These are phyloP conservation scores for Cyclura pinguis DNA, from an alignment of 2,797 vertebrate genomes.

Conservation along the genomic window DNA sequence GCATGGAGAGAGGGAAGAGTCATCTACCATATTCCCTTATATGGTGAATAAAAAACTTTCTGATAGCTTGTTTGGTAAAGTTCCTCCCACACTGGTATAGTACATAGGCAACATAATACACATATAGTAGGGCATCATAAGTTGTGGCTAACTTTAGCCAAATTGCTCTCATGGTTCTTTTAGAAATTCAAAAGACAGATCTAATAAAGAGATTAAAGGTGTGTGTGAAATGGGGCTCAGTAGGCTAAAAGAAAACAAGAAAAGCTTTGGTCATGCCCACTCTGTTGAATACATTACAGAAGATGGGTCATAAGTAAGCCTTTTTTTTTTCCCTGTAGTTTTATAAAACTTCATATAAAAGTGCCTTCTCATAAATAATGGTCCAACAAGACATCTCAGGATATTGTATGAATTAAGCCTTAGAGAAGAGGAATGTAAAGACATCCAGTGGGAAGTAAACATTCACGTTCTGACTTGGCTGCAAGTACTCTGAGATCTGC, in stretches of 20 bases:
- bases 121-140: not conserved
- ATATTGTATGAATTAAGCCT: not conserved
- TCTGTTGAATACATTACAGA: too few relatives aligned
- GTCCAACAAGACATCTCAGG: not conserved
- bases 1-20: not conserved
- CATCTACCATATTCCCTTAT: not conserved
- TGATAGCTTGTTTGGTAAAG: not conserved
- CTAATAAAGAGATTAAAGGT: too few relatives aligned
- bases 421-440: slow-evolving; percentile 12
- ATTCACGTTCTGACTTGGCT: slow-evolving; percentile 22
- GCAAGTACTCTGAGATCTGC: not conserved
- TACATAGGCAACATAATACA: not conserved
- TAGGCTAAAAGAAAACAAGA: too few relatives aligned
- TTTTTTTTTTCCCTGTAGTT: too few relatives aligned
- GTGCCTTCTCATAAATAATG: not conserved
- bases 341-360: not conserved
- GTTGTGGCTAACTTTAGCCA: not conserved
- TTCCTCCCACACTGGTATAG: not conserved
- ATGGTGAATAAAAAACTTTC: not conserved
- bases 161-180: too few relatives aligned
- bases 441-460: slow-evolving; percentile 2
- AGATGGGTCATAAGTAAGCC: too few relatives aligned
- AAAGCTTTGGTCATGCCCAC: too few relatives aligned
- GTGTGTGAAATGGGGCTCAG: too few relatives aligned
- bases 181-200: too few relatives aligned